A percentile compares a stretch with the other conserved stretches of the same genome.
These are phyloP conservation scores for Ericerus pela DNA, from an alignment of 1,140 invertebrate species.

Conservation along the genomic window DNA sequence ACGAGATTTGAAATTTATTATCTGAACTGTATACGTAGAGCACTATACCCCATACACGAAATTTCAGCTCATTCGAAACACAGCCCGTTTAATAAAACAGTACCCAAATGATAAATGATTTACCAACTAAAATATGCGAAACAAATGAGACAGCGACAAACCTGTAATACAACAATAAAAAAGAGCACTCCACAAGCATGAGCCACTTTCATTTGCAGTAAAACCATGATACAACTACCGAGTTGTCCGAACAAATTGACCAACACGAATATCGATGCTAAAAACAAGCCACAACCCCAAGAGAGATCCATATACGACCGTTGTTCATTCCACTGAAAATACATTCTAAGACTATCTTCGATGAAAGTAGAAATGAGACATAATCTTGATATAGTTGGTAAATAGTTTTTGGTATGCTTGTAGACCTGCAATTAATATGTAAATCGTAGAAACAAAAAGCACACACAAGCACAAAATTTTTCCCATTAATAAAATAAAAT, in stretches of 20 bases:
- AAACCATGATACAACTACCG: constrained; percentile 87
- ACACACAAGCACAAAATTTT: neutral
- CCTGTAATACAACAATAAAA: constrained; percentile 91
- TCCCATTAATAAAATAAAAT: neutral
- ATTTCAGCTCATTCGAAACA: no score
- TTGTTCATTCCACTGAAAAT: constrained; percentile 96
- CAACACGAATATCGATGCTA: constrained; percentile 83
- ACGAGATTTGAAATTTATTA: no score
- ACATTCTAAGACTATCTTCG: constrained; percentile 98
- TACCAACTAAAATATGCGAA: neutral
- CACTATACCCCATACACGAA: no score
- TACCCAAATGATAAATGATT: neutral
- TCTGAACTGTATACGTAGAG: no score
- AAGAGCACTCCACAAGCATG: constrained; percentile 89
- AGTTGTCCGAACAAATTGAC: constrained; percentile 91
- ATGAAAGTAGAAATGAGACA: constrained; percentile 99
- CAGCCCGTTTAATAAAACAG: no score
- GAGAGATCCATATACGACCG: constrained; percentile 95
- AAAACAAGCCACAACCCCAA: constrained; percentile 90
- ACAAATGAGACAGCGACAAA: constrained; percentile 32
- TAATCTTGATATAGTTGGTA: constrained; percentile 87
- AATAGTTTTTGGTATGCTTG: constrained; percentile 76
- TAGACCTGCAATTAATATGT: constrained; percentile 49
- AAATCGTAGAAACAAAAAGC: neutral
- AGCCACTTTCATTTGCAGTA: constrained; percentile 80